Conservation (phyloP, 1,140 invertebrate genomes). For the Xylocopa sonorina region DNA sequence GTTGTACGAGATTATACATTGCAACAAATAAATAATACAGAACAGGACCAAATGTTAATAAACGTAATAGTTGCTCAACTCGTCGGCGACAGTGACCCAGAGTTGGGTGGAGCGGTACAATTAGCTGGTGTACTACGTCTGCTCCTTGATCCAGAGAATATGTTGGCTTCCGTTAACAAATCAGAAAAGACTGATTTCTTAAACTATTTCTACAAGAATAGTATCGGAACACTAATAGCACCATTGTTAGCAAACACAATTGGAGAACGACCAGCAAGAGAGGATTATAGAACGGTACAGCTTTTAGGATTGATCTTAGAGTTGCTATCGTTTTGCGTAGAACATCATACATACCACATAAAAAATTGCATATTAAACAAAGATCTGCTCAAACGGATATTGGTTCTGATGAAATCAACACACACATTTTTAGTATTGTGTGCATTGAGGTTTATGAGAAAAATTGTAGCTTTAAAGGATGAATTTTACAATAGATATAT, state of each 20-base stretch:
- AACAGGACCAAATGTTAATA: conserved; percentile 96
- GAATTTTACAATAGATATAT: conserved; percentile 99
- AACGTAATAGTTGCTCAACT: conserved; percentile 99
- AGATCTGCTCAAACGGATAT: conserved; percentile 95
- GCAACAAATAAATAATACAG: conserved; percentile 93
- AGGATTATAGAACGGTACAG: conserved; percentile 98
- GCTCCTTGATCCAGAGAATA: conserved; percentile 98
- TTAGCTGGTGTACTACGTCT: conserved; percentile 96
- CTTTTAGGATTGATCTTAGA: conserved; percentile 96
- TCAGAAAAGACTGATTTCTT: conserved; percentile 99
- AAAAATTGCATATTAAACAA: conserved; percentile 99
- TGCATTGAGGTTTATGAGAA: conserved; percentile 97
- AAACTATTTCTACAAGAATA: conserved; percentile 99
- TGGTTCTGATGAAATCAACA: conserved; percentile 98
- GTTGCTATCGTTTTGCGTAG: conserved; percentile 99
- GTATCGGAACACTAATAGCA: conserved; percentile 96
- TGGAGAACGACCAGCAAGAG: conserved; percentile 92
- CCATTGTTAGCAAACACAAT: conserved; percentile 95
- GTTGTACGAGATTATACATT: conserved; percentile 98
- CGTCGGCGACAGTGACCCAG: conserved; percentile 91
- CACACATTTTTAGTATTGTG: conserved; percentile 99
- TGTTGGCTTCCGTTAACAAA: conserved; percentile 96
- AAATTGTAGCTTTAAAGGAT: conserved; percentile 98
- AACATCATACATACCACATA: conserved; percentile 99
- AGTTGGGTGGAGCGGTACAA: conserved; percentile 98